Evolutionary conservation across 2,888 invertebrate genomes (phyloP), one percentile per base, ranked within the genome.

Genomic region (Mimachlamys varia): DNA sequence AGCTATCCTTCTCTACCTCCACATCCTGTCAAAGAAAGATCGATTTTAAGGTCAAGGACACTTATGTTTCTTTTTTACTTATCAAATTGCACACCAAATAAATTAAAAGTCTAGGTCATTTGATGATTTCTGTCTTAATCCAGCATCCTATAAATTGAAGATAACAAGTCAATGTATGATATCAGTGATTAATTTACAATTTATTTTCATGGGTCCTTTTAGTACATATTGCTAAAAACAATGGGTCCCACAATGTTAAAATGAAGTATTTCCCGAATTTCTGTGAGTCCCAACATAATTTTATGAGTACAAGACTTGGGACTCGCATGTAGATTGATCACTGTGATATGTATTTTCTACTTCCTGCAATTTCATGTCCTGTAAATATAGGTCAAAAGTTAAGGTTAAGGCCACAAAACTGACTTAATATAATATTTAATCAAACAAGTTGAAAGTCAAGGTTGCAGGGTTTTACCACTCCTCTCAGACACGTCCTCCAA

Each of bases 401-500:
- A n/a, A n/a, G n/a, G n/a, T n/a, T n/a, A n/a, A 44, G 44, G 44
- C 7, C 44, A 44, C 44, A 44, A 7, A 7, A 44, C 44, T 44
- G 3, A 3, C 44, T 44, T 7, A 5, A 44, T 44, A 5, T 44
- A 3, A 44, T 44, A 44, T 44, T 3, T 44, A 44, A 44, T 44
- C 44, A 3, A 44, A 44, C 44, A 88, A 90, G 53, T 13, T 87
- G 0, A 38, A 87, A 38, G 0, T 13, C 37, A 89, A 87, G n/a
- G 49, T 87, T 27, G 27, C 13, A 87, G 17, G 49, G 27, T 76
- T 97, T 89, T 97, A 97, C 91, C 90, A n/a, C n/a, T n/a, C 17
- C 93, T 93, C 38, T 92, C 92, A 44, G n/a, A 22, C 62, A n/a
- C 62, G 0, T 22, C 62, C 17, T 62, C 10, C 22, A 22, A 17